Evolutionary conservation across 2,888 invertebrate species (phyloP).

Genomic region (Aporophyla lueneburgensis): DNA sequence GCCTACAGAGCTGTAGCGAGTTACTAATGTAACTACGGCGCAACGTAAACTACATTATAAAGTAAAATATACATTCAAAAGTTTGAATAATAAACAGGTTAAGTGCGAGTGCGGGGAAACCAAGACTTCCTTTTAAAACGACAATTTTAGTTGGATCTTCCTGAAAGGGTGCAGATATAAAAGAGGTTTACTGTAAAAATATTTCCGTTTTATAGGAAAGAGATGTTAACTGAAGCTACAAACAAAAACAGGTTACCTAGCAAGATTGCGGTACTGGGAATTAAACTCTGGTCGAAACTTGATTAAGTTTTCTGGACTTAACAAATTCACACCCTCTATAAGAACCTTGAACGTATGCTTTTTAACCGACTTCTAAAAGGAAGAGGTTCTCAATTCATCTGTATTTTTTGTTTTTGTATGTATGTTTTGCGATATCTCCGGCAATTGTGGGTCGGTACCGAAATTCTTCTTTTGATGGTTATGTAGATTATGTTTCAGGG

Average conservation of each 20-base stretch:
- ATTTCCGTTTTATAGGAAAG: conserved; percentile 9
- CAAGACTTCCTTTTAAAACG: conserved; percentile 47
- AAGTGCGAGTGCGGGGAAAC: conserved; percentile 54
- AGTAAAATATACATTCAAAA: conserved; percentile 63
- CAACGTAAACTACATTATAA: conserved; percentile 54
- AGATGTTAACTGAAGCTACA: conserved; percentile 2
- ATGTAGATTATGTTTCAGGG: too few species aligned
- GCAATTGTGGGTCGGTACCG: too few species aligned
- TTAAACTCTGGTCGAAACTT: neutral
- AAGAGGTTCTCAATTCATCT: too few species aligned
- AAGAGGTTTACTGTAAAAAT: conserved; percentile 38
- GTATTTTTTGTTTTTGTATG: too few species aligned
- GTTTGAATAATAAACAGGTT: conserved; percentile 60
- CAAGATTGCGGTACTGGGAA: neutral
- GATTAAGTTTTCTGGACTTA: neutral
- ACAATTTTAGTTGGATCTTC: conserved; percentile 36
- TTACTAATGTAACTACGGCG: conserved; percentile 41
- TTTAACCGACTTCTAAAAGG: neutral
- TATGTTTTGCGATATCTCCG: too few species aligned
- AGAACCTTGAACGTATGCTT: neutral
- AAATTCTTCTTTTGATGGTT: too few species aligned
- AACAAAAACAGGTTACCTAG: neutral
- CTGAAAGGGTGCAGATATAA: conserved; percentile 55
- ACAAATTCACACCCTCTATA: neutral
- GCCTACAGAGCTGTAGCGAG: conserved; percentile 44